Conservation (phyloP, 2,113 vertebrate genomes). For the Eolophus roseicapilla region DNA sequence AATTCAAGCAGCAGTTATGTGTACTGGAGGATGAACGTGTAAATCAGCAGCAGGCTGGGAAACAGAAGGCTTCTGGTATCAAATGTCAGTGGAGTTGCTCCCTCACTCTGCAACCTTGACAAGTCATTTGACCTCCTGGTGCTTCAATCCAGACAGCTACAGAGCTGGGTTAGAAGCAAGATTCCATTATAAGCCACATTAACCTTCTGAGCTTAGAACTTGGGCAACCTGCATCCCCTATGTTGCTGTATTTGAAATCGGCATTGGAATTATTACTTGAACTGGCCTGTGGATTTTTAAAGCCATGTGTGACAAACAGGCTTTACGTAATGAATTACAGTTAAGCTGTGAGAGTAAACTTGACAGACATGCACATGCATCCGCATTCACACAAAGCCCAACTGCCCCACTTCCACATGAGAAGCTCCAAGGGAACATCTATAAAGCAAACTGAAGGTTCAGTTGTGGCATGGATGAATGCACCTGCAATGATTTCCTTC, state of each 20-base stretch:
- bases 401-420: constrained; percentile 43
- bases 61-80: constrained; percentile 35
- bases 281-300: not conserved
- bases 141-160: not conserved
- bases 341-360: constrained; percentile 10
- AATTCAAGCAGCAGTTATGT: constrained; percentile 57
- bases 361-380: not conserved
- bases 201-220: not conserved
- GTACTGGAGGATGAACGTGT: constrained; percentile 53
- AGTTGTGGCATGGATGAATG: not conserved
- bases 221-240: not conserved
- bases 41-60: constrained; percentile 52
- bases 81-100: constrained; percentile 26
- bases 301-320: constrained; percentile 44
- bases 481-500: not conserved
- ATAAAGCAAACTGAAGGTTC: not conserved
- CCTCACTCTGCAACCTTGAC: constrained; percentile 32
- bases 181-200: not conserved
- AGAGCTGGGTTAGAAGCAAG: not conserved
- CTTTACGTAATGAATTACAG: constrained; percentile 26
- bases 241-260: not conserved
- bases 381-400: not conserved
- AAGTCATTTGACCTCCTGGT: constrained; percentile 9
- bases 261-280: not conserved
- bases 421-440: not conserved